These are phyloP conservation scores for Eupithecia dodoneata DNA, from an alignment of 2,888 invertebrate species.

Conservation along the genomic window DNA sequence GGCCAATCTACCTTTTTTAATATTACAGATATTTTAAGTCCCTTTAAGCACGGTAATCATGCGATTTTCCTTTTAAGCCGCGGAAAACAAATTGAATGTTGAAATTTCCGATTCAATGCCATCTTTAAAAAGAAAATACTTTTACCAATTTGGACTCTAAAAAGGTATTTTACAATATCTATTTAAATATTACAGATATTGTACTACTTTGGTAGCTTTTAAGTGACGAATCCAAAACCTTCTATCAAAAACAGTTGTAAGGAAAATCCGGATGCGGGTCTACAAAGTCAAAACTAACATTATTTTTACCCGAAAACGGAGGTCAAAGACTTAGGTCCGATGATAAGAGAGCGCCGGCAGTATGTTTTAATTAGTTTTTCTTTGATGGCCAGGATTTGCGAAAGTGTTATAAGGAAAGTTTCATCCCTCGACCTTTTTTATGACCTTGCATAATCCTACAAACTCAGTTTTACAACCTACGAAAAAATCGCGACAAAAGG, in stretches of 20 bases:
- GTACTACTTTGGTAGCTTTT: background rate
- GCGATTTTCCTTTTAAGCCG: background rate
- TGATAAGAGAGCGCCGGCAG: slow-evolving; percentile 30
- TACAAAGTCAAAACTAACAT: background rate
- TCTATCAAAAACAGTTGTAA: background rate
- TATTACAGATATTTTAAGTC: background rate
- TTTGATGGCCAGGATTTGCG: slow-evolving; percentile 37
- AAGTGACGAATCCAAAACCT: background rate
- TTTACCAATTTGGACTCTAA: background rate
- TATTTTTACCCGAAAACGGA: slow-evolving; percentile 18
- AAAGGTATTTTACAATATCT: background rate
- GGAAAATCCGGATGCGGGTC: background rate
- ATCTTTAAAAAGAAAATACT: background rate
- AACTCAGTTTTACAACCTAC: slow-evolving; percentile 1
- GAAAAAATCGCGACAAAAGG: slow-evolving; percentile 16
- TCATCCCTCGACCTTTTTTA: slow-evolving; percentile 23
- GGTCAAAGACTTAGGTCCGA: slow-evolving; percentile 19
- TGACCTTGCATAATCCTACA: slow-evolving; percentile 16
- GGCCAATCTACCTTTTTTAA: slow-evolving; percentile 15
- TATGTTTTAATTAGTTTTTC: slow-evolving; percentile 44
- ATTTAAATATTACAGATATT: too few relatives aligned
- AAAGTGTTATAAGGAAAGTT: slow-evolving; percentile 37
- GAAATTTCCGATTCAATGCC: background rate
- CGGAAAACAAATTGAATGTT: background rate
- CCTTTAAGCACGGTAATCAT: background rate